Evolutionary conservation across 2,113 vertebrate genomes (phyloP), one percentile per base, ranked within the genome.

Genomic region (Campylomormyrus tamandua): DNA sequence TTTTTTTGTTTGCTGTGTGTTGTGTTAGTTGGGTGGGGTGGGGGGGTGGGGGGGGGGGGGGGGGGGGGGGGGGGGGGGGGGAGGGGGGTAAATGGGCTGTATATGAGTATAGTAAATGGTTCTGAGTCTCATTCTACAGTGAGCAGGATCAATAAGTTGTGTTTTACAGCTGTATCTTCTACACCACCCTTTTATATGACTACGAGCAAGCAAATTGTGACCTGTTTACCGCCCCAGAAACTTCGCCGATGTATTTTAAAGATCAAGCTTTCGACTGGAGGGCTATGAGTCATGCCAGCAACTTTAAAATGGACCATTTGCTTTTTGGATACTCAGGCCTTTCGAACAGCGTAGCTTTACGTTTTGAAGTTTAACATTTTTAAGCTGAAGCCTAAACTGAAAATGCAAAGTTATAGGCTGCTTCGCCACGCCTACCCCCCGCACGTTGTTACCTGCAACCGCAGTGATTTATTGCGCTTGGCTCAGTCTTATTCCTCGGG

Each of bases 311-410:
- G n/a, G 45, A 17, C 80, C 17, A 84, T 91, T n/a, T 17, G 58
- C 19, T 91, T 91, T 46, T 91, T 49, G 35, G 56, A 66, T 31
- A 8, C 13, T 87, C 7, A 39, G 83, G 46, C 39, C 86, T 90
- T 89, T 70, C 52, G 10, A 74, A 89, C 15, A 87, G 21, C 31
- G 46, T 89, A 83, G 62, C n/a, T 87, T 15, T 49, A 87, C 17
- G 9, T 91, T 39, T 74, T 56, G n/a, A 85, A 87, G 27, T 17
- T 49, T 46, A 50, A 58, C 88, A 83, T 70, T 74, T 24, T 35
- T 24, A 13, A 21, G 21, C 13, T 53, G 87, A 15, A 85, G 42
- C n/a, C 24, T 58, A 45, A 85, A 8, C 6, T 31, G 35, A 89
- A 31, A 77, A 53, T 24, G 11, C 58, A 70, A 70, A 27, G n/a